These are phyloP conservation scores for Callinectes sapidus DNA, from an alignment of 2,888 invertebrate genomes.

Conservation along the genomic window DNA sequence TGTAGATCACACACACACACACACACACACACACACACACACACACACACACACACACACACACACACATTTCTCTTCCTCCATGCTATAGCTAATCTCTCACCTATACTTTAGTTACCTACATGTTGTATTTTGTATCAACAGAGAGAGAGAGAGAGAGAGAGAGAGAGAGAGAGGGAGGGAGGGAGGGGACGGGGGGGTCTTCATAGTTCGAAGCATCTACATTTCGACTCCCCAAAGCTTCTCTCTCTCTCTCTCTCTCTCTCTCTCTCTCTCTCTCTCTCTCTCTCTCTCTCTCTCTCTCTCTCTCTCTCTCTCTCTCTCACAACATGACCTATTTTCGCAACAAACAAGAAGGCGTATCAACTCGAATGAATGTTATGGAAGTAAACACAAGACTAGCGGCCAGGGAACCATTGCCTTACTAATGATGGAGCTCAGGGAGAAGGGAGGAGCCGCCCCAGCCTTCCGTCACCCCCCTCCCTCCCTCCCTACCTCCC, in stretches of 20 bases:
- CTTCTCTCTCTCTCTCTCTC: neutral
- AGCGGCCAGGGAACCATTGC: neutral
- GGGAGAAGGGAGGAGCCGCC: neutral
- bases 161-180: conserved; percentile 3
- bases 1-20: no score
- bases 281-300: conserved; percentile 45
- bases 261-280: conserved; percentile 40
- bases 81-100: no score
- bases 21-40: no score
- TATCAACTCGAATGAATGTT: conserved; percentile 16
- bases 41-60: no score
- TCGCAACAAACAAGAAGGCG: neutral
- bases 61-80: no score
- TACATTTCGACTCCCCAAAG: neutral
- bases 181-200: neutral
- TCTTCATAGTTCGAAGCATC: neutral
- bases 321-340: neutral
- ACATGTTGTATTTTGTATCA: neutral
- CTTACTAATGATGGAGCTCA: neutral
- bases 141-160: conserved; percentile 1
- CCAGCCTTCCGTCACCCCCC: neutral
- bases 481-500: neutral
- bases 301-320: neutral
- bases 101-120: no score
- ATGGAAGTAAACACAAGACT: neutral